Evolutionary conservation across 1,140 invertebrate species (phyloP).

Genomic region (Zaprionus kolodkinae): DNA sequence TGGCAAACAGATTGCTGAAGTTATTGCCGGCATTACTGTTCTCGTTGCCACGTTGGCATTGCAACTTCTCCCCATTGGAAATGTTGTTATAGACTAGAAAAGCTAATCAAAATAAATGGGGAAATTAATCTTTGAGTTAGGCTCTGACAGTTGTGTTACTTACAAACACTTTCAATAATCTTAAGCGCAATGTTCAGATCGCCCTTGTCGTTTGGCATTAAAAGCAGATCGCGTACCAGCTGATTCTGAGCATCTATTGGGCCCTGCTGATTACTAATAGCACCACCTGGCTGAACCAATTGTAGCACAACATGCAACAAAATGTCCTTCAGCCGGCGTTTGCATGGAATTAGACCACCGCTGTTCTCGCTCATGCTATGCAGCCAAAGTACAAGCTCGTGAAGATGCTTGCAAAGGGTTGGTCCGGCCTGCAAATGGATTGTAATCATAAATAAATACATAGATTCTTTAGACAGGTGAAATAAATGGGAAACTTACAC

Average conservation of each 20-base stretch:
- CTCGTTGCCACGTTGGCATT: slow-evolving; percentile 85
- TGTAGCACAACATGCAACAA: slow-evolving; percentile 89
- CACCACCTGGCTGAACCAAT: slow-evolving; percentile 89
- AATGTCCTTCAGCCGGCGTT: slow-evolving; percentile 88
- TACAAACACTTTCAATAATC: slow-evolving; percentile 90
- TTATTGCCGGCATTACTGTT: slow-evolving; percentile 81
- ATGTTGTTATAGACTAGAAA: slow-evolving; percentile 87
- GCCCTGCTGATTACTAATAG: slow-evolving; percentile 89
- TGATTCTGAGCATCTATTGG: slow-evolving; percentile 93
- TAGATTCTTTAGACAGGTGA: neutral
- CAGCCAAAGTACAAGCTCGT: slow-evolving; percentile 89
- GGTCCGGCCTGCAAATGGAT: slow-evolving; percentile 88
- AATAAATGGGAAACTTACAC: slow-evolving; percentile 52
- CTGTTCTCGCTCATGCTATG: slow-evolving; percentile 89
- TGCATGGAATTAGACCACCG: slow-evolving; percentile 85
- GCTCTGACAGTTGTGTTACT: slow-evolving; percentile 22
- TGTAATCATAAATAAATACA: neutral
- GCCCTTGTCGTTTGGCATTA: slow-evolving; percentile 88
- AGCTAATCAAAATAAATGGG: slow-evolving; percentile 65
- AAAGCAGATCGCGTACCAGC: slow-evolving; percentile 88
- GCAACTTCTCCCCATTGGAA: slow-evolving; percentile 86
- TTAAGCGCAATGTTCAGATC: slow-evolving; percentile 90
- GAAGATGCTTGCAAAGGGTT: slow-evolving; percentile 89
- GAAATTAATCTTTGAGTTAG: slow-evolving; percentile 6
- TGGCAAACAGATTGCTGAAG: slow-evolving; percentile 89